These are phyloP conservation scores for Scaptomyza pallida DNA, from an alignment of 1,140 invertebrate genomes.

Conservation along the genomic window DNA sequence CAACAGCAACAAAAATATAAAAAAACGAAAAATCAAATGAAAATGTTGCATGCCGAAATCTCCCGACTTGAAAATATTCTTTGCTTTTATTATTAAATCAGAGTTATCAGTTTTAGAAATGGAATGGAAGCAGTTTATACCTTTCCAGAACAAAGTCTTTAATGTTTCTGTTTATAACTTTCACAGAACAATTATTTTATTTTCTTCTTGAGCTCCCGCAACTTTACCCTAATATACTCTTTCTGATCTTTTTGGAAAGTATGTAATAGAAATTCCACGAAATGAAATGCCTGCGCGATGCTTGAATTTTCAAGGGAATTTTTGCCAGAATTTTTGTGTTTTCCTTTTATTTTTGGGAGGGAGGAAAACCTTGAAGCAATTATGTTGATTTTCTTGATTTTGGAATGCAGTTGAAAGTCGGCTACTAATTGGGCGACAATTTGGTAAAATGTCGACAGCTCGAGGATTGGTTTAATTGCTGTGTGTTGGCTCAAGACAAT, in stretches of 20 bases:
- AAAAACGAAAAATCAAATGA: background rate
- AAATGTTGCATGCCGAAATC: background rate
- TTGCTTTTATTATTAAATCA: no score
- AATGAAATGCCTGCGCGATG: conserved; percentile 44
- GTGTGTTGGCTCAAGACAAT: conserved; percentile 2
- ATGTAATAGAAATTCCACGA: conserved; percentile 44
- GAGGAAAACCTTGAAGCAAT: conserved; percentile 49
- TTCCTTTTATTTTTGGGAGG: no score
- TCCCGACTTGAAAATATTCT: background rate
- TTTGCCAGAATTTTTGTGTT: conserved; percentile 12
- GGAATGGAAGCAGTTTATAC: no score
- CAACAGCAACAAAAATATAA: conserved; percentile 15
- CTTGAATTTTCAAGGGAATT: conserved; percentile 45
- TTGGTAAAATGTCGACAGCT: conserved; percentile 16
- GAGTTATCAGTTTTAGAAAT: no score
- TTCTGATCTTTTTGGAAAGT: background rate
- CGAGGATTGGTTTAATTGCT: conserved; percentile 36
- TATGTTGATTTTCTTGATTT: conserved; percentile 64
- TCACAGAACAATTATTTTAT: no score
- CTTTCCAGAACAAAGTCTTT: no score
- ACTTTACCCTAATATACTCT: background rate
- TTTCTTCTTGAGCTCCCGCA: no score
- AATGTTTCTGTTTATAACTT: no score
- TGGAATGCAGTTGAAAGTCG: conserved; percentile 10
- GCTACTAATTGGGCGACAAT: conserved; percentile 42